Evolutionary conservation across 92 coral and sea anemone genomes (phyloP), one percentile per base, ranked within the genome.

Genomic region (Parazoanthus swiftii): DNA sequence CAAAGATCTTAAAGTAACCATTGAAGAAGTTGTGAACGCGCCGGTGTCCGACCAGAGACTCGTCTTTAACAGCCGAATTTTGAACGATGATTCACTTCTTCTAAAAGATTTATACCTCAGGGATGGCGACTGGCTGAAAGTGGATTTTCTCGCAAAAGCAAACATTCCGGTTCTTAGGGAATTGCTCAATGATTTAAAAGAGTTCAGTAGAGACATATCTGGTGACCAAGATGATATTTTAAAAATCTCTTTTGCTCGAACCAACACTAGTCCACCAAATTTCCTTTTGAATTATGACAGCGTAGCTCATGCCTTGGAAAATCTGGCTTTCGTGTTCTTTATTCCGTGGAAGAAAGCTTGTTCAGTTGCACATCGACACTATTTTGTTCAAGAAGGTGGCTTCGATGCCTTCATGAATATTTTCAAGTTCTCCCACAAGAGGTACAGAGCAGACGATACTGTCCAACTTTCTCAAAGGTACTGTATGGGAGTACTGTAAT

Each of bases 351-450:
- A 95, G 74, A 89, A 86, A 63, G 88, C 91, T 26, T 85, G 63
- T 14, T 91, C 98, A 1, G 90, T 91, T 26, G 96, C 93, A 11
- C 93, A 95, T 42, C 88, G 98, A 50, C 98, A 95, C 83, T 95
- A 91, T 81, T 95, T 95, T 90, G 98, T 93, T 7, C 98, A 95
- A 85, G 92, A 92, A 81, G 98, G 98, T 36, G 94, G 90, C 42
- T 95, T 95, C 92, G 94, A 90, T 85, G 88, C 93, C 0, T 93
- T 95, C 43, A 76, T 95, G 89, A 91, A 89, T 51, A 92, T 95
- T 5, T 88, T 95, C 54, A 88, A 77, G 82, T 92, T 90, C 80
- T 89, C 95, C 11, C 89, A 85, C 81, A 83, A 77, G 35, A 68
- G 93, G 73, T 92, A 88, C 86, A 85, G 82, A 78, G 44, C 36